Evolutionary conservation across 2,113 vertebrate genomes (phyloP), one percentile per base, ranked within the genome.

Genomic region (Brachyhypopomus gauderio): DNA sequence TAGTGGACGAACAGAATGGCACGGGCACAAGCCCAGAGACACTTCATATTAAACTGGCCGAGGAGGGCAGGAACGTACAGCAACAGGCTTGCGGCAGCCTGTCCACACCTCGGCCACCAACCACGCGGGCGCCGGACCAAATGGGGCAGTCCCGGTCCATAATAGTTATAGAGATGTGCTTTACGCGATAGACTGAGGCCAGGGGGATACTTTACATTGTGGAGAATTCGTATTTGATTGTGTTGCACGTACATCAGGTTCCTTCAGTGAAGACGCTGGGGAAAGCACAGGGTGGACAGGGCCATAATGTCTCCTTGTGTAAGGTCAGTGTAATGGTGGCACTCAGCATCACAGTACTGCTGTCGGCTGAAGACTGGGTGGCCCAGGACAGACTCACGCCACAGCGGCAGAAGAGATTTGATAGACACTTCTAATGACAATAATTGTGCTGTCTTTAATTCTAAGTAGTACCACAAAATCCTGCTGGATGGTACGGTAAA

Each of bases 101-200:
- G 8, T 7, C 56, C 55, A 78, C 70, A 59, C 69, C 81, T 76
- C 82, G 19, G 64, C 23, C 77, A 60, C 45, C 72, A 23, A 59
- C 79, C 85, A 84, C 85, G 82, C 89, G 85, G 77, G 80, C 85
- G 81, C 85, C 80, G 3, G 83, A 80, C 70, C 73, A 73, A 84
- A 87, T 87, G 81, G 81, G 72, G 84, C 81, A 36, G 78, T 72
- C 72, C 56, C 70, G 78, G 81, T 85, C 71, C 72, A 66, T 25
- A 30, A 22, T 85, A 77, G 69, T 85, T 87, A 20, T 59, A 25
- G 72, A 83, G 76, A 83, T 78, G 77, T 59, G 45, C 41, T 76
- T 74, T 80, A 81, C 79, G 81, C 30, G 41, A 75, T 23, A 25
- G 82, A n/a, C 12, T 81, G 62, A 70, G 71, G 67, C 71, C 36